phyloP scores from a whole-genome alignment of 2,113 vertebrate genomes.

The Perca schrenkii region DNA sequence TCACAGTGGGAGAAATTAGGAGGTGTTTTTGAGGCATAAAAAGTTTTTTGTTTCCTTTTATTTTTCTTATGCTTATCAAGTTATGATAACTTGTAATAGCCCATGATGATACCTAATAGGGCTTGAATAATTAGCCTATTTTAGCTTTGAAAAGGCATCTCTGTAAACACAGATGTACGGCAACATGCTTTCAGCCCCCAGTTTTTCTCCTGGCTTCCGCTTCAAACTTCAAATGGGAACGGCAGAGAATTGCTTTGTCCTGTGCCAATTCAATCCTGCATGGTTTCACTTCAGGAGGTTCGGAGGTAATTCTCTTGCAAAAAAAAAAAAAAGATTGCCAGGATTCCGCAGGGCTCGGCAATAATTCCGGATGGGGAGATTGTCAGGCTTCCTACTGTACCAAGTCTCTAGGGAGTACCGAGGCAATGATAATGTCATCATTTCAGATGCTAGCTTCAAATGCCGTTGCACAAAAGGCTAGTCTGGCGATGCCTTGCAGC shows the following conservation, averaged over 20 bases:
- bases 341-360: conserved; percentile 64
- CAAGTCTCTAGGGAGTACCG: conserved; percentile 55
- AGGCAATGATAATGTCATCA: conserved; percentile 60
- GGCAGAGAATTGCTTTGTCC: conserved; percentile 64
- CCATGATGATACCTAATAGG: conserved; percentile 59
- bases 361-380: conserved; percentile 69
- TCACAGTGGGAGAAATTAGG: conserved; percentile 32
- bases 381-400: conserved; percentile 56
- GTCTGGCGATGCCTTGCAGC: conserved; percentile 52
- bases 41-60: conserved; percentile 20
- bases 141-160: conserved; percentile 59
- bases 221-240: conserved; percentile 70
- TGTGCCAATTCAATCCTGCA: conserved; percentile 76
- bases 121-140: conserved; percentile 67
- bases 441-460: conserved; percentile 61
- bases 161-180: conserved; percentile 64
- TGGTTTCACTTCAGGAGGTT: conserved; percentile 76
- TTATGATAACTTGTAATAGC: conserved; percentile 66
- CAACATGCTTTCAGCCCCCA: conserved; percentile 54
- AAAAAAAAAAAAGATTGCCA: conserved; percentile 66
- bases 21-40: conserved; percentile 40
- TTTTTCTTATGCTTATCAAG: conserved; percentile 11
- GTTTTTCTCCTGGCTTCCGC: conserved; percentile 52
- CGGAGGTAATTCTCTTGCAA: conserved; percentile 72
- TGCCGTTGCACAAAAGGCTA: conserved; percentile 46